phyloP scores from a whole-genome alignment of 2,797 vertebrate genomes.

The Sternotherus odoratus region DNA sequence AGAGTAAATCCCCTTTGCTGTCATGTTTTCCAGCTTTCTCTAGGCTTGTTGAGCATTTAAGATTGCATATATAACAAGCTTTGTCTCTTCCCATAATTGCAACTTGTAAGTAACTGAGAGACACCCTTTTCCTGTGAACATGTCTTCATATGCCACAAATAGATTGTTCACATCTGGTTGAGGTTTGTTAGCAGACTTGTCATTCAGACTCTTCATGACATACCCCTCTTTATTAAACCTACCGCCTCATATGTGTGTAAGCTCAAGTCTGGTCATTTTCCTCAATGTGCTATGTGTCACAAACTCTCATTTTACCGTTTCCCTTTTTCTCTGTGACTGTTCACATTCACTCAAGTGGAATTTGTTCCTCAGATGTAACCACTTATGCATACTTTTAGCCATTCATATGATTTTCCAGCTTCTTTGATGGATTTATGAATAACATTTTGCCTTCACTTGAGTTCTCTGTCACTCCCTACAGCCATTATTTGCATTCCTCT shows the following conservation, averaged over 20 bases:
- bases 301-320: not conserved
- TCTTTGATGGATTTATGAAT: not conserved
- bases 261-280: not conserved
- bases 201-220: not conserved
- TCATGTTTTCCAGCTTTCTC: not conserved
- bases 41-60: not conserved
- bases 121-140: not conserved
- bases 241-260: not conserved
- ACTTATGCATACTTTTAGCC: not conserved
- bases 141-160: not conserved
- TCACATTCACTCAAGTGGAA: not conserved
- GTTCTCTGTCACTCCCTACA: not conserved
- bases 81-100: not conserved
- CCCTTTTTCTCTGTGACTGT: not conserved
- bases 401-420: not conserved
- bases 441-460: not conserved
- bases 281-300: not conserved
- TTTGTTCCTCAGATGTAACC: not conserved
- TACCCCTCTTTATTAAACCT: not conserved
- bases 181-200: not conserved
- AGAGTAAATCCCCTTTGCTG: not conserved
- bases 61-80: not conserved
- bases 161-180: not conserved
- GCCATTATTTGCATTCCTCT: not conserved
- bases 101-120: not conserved